Percentiles rank a stretch among this genome's conserved stretches.
phyloP scores from a whole-genome alignment of 2,797 vertebrate species.

The Meda fulgida region DNA sequence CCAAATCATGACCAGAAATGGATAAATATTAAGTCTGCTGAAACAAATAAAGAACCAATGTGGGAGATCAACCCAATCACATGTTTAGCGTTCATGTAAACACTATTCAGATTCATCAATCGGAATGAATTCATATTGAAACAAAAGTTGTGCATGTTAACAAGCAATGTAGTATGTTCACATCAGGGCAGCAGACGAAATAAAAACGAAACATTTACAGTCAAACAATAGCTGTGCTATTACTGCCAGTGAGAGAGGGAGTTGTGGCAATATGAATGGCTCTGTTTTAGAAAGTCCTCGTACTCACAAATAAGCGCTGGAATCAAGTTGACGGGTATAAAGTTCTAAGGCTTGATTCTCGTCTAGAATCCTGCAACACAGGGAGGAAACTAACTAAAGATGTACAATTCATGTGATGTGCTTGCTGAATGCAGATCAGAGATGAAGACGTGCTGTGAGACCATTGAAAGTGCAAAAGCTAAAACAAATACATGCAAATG shows the following conservation, averaged over 20 bases:
- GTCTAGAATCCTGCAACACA: constrained; percentile 19
- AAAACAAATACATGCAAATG: constrained; percentile 33
- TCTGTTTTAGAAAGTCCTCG: constrained; percentile 51
- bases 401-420: not conserved
- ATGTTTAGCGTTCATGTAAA: no score
- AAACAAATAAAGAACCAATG: no score
- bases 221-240: constrained; percentile 41
- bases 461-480: constrained; percentile 8
- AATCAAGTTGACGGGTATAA: constrained; percentile 35
- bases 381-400: constrained; percentile 22
- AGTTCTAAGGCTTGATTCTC: constrained; percentile 44
- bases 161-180: not conserved
- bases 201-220: constrained; percentile 56
- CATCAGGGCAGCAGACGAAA: constrained; percentile 31
- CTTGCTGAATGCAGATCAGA: constrained; percentile 35
- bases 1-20: no score
- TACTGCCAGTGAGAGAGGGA: constrained; percentile 39
- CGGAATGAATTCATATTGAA: no score
- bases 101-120: no score
- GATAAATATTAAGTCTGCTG: no score
- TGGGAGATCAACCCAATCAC: no score
- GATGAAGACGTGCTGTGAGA: not conserved
- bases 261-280: constrained; percentile 41
- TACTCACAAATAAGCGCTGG: constrained; percentile 57
- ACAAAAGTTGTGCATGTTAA: no score